Evolutionary conservation across 2,797 vertebrate species (phyloP), one percentile per base, ranked within the genome.

Genomic region (Bovichtus variegatus): DNA sequence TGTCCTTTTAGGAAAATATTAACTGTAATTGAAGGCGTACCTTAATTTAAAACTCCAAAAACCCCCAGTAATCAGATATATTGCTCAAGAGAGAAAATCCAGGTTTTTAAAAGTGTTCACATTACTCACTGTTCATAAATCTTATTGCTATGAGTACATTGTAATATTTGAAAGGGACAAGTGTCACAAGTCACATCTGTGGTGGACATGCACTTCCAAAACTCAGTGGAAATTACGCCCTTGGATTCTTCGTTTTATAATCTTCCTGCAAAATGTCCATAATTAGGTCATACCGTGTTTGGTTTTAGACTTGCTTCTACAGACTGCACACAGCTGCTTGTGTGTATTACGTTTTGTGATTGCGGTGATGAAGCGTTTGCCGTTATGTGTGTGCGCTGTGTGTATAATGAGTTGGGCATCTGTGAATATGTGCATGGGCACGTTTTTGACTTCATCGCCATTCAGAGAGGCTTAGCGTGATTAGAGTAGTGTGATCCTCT

Each of bases 391-490:
- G 62, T 44, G 46, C 58, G 29, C 43, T 50, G 55, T 60, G 70
- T 84, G 61, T 68, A 40, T 83, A 81, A 89, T 83, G 87, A 84
- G 81, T 49, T 47, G 78, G 81, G 84, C 84, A 76, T 85, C 60
- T 82, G 71, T 85, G 83, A 88, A 91, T 92, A 78, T 92, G 90
- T 92, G 90, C 88, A 81, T n/a, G 49, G 88, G 86, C 91, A 93
- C 90, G 88, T 89, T 88, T 88, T 84, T 82, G 89, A 92, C 91
- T 92, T 93, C 88, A 93, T 92, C 86, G 63, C 81, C 88, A 89
- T 93, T 91, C 89, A 84, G 85, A 82, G 87, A 80, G 84, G 90
- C 92, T 93, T 91, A 91, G 87, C 53, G 67, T 93, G 91, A 92
- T 93, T 92, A 93, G 85, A 87, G 86, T 61, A 36, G 85, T 62